A percentile compares a stretch with the other conserved stretches of the same genome.
Conservation (phyloP, 2,888 invertebrate genomes). For the Scaptomyza tumidula region DNA sequence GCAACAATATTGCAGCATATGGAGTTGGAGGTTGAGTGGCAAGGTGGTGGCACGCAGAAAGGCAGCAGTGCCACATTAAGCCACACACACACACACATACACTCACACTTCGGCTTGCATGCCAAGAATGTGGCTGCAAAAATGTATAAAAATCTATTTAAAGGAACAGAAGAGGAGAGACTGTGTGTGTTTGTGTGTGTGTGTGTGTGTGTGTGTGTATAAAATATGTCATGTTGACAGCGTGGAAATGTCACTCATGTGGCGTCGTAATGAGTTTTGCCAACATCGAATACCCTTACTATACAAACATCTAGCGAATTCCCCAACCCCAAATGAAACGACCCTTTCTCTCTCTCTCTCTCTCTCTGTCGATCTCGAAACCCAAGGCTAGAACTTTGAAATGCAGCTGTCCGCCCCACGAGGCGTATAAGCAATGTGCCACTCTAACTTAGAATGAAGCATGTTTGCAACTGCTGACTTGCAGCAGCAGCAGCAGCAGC, state of each 20-base stretch:
- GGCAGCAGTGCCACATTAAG: conserved; percentile 56
- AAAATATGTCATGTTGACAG: conserved; percentile 80
- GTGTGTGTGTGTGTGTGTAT: conserved; percentile 33
- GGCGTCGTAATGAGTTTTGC: conserved; percentile 77
- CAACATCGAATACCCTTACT: conserved; percentile 58
- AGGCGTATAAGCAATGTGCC: conserved; percentile 49
- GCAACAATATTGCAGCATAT: conserved; percentile 70
- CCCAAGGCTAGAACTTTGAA: conserved; percentile 31
- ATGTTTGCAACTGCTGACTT: conserved; percentile 20
- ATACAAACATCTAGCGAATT: background rate
- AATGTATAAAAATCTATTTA: conserved; percentile 29
- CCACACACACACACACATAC: conserved; percentile 50
- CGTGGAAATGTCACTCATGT: conserved; percentile 80
- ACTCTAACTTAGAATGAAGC: conserved; percentile 9
- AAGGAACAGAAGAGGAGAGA: background rate
- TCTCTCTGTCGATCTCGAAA: background rate
- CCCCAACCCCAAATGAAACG: background rate
- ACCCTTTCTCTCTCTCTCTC: no score
- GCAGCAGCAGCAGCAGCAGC: conserved; percentile 8
- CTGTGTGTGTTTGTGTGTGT: conserved; percentile 37
- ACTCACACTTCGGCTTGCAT: conserved; percentile 54
- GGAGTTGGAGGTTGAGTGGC: conserved; percentile 18
- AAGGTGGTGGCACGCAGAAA: background rate
- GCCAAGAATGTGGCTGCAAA: conserved; percentile 62
- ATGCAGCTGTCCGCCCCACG: conserved; percentile 55